Conservation (phyloP, 2,797 vertebrate species). For the Hafferia zeledoni region DNA sequence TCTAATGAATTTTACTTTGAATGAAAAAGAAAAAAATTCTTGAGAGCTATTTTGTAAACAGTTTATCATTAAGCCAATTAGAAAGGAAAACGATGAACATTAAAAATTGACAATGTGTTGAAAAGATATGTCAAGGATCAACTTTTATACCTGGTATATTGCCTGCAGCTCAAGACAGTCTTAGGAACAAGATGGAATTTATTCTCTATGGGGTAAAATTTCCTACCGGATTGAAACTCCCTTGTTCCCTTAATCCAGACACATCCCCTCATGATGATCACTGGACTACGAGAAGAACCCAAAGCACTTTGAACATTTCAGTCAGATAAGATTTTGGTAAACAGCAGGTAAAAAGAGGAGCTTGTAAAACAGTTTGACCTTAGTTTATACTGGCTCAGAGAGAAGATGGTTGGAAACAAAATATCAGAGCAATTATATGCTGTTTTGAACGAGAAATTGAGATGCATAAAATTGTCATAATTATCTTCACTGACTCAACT, state of each 20-base stretch:
- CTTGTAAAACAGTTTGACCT: neutral
- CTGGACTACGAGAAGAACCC: neutral
- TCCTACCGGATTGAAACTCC: neutral
- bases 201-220: neutral
- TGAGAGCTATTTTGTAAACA: neutral
- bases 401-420: conserved; percentile 7
- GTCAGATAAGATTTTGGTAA: neutral
- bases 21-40: neutral
- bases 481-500: neutral
- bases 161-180: neutral
- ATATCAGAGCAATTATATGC: neutral
- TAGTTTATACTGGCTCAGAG: neutral
- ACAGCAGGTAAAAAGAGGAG: neutral
- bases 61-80: neutral
- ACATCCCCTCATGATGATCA: neutral
- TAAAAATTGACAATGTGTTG: neutral
- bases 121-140: neutral
- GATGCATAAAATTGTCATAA: neutral
- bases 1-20: neutral
- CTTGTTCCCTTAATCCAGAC: neutral
- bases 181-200: neutral
- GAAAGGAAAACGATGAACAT: neutral
- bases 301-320: neutral
- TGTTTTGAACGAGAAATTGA: conserved; percentile 23
- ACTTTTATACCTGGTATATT: neutral